Conservation (phyloP, 2,888 invertebrate species). For the Sphecodes monilicornis region DNA sequence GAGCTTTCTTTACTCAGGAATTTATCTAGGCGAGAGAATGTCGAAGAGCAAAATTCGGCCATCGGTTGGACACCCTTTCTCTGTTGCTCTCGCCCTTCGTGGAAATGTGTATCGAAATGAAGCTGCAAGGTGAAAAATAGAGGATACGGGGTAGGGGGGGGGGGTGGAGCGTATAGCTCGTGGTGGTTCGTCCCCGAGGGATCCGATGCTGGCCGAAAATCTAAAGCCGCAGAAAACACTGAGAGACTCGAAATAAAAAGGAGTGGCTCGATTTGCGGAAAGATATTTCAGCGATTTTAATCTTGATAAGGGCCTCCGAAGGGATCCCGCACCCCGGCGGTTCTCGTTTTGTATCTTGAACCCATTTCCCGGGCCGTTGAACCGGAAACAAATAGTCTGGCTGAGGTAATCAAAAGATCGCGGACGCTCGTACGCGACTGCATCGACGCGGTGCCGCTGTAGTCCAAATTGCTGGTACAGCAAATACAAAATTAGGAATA, state of each 20-base stretch:
- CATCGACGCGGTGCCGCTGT: not conserved
- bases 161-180: not conserved
- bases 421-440: not conserved
- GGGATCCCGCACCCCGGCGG: too few relatives aligned
- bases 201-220: conserved; percentile 22
- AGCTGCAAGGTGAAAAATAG: conserved; percentile 36
- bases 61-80: conserved; percentile 7
- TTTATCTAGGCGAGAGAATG: conserved; percentile 17
- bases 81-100: not conserved
- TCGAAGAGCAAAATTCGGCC: conserved; percentile 7
- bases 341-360: conserved; percentile 5
- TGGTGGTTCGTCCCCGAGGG: conserved; percentile 5
- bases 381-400: not conserved
- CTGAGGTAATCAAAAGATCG: conserved; percentile 11
- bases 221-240: conserved; percentile 12
- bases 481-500: not conserved
- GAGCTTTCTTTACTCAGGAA: conserved; percentile 14
- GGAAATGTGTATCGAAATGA: conserved; percentile 24
- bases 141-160: not conserved
- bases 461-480: not conserved
- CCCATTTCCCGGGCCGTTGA: not conserved
- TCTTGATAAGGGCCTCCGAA: not conserved
- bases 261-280: conserved; percentile 3
- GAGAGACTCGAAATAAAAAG: conserved; percentile 11
- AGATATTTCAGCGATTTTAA: conserved; percentile 8